Conservation (phyloP, 2,113 vertebrate species). For the Clarias magur region DNA sequence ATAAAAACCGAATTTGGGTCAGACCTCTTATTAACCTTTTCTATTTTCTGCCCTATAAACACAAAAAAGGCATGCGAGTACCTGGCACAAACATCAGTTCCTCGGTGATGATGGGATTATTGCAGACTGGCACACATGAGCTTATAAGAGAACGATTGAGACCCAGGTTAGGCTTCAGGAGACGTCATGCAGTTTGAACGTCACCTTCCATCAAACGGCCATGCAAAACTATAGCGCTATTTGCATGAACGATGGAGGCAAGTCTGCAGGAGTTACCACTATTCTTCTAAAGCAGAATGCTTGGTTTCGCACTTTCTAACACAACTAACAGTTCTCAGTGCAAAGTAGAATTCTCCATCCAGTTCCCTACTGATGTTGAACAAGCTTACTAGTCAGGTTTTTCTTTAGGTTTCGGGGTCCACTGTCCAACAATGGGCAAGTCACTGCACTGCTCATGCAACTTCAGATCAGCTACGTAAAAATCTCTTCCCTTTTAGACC, state of each 20-base stretch:
- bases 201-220: not conserved
- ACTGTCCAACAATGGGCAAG: not conserved
- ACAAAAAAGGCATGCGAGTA: not conserved
- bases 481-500: not conserved
- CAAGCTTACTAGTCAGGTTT: not conserved
- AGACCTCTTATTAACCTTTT: not conserved
- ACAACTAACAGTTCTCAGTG: not conserved
- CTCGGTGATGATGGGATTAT: not conserved
- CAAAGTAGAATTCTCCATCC: not conserved
- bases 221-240: not conserved
- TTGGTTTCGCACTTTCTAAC: not conserved
- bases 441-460: not conserved
- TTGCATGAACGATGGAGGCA: not conserved
- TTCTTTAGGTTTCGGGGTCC: not conserved
- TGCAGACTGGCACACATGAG: not conserved
- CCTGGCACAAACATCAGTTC: not conserved
- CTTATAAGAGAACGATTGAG: not conserved
- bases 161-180: not conserved
- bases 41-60: conserved; percentile 7
- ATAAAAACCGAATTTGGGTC: not conserved
- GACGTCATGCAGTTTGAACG: not conserved
- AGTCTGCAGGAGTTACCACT: not conserved
- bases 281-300: not conserved
- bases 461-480: not conserved
- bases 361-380: not conserved